Evolutionary conservation across 2,888 invertebrate genomes (phyloP).

Genomic region (Volucella bombylans): DNA sequence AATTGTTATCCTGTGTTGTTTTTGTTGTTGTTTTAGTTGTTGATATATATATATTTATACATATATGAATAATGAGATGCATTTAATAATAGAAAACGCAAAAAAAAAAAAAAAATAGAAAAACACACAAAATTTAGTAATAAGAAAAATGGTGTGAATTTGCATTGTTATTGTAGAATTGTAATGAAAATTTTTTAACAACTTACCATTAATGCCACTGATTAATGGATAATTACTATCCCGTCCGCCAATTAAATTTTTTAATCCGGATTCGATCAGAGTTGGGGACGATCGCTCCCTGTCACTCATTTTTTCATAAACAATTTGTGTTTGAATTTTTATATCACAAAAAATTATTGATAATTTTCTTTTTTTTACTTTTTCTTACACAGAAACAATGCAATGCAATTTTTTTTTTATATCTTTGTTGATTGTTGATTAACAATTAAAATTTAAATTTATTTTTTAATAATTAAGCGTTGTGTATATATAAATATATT

Average conservation of each 20-base stretch:
- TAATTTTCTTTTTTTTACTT: slow-evolving; percentile 45
- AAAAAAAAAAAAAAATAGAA: not conserved
- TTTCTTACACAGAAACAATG: slow-evolving; percentile 22
- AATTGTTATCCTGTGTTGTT: slow-evolving; percentile 43
- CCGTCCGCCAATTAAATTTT: slow-evolving; percentile 91
- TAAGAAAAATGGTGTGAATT: not conserved
- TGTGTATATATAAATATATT: slow-evolving; percentile 64
- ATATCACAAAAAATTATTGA: slow-evolving; percentile 77
- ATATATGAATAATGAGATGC: slow-evolving; percentile 67
- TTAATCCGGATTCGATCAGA: slow-evolving; percentile 92
- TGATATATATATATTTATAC: slow-evolving; percentile 30
- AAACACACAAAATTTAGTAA: slow-evolving; percentile 25
- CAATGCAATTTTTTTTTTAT: slow-evolving; percentile 46
- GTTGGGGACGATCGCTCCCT: slow-evolving; percentile 94
- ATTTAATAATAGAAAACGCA: no score
- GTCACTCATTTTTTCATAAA: slow-evolving; percentile 89
- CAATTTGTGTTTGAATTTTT: slow-evolving; percentile 79
- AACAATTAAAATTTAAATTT: slow-evolving; percentile 48
- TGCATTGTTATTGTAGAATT: not conserved
- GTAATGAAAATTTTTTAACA: slow-evolving; percentile 31
- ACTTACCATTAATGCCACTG: slow-evolving; percentile 88
- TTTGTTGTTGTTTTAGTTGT: not conserved
- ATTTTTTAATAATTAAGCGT: slow-evolving; percentile 56
- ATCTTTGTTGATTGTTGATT: slow-evolving; percentile 21
- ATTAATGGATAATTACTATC: slow-evolving; percentile 91